These are phyloP conservation scores for Calliopum simillimum DNA, from an alignment of 2,888 invertebrate genomes.

Conservation along the genomic window DNA sequence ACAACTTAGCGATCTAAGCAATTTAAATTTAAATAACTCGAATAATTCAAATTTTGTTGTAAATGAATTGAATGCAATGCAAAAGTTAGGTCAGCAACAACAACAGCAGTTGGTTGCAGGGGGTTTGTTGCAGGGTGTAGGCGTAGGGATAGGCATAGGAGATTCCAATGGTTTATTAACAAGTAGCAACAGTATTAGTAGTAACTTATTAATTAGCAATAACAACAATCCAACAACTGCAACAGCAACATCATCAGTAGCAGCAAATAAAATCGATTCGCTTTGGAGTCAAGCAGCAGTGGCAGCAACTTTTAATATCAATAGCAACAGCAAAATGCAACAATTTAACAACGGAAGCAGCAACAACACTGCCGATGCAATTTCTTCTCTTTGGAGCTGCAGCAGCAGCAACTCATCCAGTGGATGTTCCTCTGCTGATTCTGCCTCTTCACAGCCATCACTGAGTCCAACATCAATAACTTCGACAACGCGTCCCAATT, in stretches of 20 bases:
- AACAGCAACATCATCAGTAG: slow-evolving; percentile 31
- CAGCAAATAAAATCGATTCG: slow-evolving; percentile 32
- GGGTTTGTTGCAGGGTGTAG: slow-evolving; percentile 42
- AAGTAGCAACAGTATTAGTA: slow-evolving; percentile 59
- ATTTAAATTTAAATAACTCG: slow-evolving; percentile 43
- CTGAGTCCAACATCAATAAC: slow-evolving; percentile 61
- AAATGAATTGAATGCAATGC: slow-evolving; percentile 57
- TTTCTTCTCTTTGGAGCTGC: slow-evolving; percentile 62
- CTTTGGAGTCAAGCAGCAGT: slow-evolving; percentile 31
- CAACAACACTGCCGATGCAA: slow-evolving; percentile 49
- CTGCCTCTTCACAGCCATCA: slow-evolving; percentile 58
- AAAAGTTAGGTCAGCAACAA: slow-evolving; percentile 49
- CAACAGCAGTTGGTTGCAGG: slow-evolving; percentile 46
- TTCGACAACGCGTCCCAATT: slow-evolving; percentile 50
- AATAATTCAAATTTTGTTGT: slow-evolving; percentile 48
- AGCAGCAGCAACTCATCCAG: slow-evolving; percentile 50
- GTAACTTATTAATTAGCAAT: slow-evolving; percentile 63
- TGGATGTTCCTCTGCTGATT: slow-evolving; percentile 57
- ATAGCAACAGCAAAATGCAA: slow-evolving; percentile 37
- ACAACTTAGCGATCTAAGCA: slow-evolving; percentile 53
- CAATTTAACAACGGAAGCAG: slow-evolving; percentile 36
- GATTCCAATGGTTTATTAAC: slow-evolving; percentile 50
- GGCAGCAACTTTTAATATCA: slow-evolving; percentile 32
- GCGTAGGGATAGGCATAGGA: slow-evolving; percentile 41
- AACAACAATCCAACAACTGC: slow-evolving; percentile 47